These are phyloP conservation scores for Neolamprologus falcicula DNA, from an alignment of 2,113 vertebrate species.

Conservation along the genomic window DNA sequence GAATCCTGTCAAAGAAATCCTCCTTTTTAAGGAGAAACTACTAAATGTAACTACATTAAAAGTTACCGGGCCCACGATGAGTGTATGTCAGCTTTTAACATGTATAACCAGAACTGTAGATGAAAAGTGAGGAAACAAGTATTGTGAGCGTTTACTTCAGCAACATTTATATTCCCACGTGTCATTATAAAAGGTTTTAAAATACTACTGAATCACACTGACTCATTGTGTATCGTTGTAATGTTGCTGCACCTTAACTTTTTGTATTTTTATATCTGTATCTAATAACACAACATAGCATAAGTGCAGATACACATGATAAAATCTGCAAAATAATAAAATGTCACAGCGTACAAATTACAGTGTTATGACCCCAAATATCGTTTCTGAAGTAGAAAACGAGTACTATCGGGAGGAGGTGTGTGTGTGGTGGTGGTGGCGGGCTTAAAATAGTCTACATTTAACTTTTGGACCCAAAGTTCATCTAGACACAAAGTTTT, in stretches of 20 bases:
- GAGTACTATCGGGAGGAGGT: background rate
- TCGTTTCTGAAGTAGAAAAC: rapidly evolving
- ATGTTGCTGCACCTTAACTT: background rate
- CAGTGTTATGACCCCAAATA: rapidly evolving
- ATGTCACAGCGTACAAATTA: background rate
- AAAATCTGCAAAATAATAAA: background rate
- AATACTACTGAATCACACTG: background rate
- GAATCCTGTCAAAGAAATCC: background rate
- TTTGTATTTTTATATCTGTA: background rate
- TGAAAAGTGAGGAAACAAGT: background rate
- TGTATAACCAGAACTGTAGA: background rate
- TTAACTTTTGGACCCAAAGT: background rate
- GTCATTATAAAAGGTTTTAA: background rate
- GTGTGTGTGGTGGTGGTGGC: background rate
- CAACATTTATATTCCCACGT: background rate
- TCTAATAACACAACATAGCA: background rate
- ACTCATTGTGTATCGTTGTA: background rate
- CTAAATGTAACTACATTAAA: background rate
- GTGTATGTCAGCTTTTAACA: background rate
- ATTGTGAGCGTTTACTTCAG: background rate
- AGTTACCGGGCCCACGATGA: background rate
- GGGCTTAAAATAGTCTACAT: background rate
- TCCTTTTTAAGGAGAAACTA: background rate
- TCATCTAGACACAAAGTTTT: background rate
- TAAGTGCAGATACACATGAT: background rate